Evolutionary conservation across 1,140 invertebrate species (phyloP), one percentile per base, ranked within the genome.

Genomic region (Berghia stephanieae): DNA sequence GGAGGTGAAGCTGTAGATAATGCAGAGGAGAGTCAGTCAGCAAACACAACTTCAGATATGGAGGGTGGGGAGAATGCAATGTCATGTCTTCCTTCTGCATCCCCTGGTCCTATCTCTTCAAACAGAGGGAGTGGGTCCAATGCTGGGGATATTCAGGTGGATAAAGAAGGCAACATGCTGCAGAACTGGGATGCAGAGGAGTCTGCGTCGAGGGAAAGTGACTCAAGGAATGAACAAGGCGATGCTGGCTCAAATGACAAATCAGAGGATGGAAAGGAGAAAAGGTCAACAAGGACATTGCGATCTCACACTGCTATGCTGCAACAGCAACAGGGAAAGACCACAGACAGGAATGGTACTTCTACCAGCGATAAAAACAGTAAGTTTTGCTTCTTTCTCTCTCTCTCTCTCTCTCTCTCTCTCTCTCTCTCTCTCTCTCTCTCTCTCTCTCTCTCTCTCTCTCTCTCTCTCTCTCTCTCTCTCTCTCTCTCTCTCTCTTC

Each of bases 221-320:
- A 79, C 74, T 4, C 91, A 57, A 74, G 67, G 38, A 78, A 76
- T 16, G 80, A 79, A 63, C 42, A 79, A 18, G 76, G 46, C 8
- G 76, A 72, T 63, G n/a, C n/a, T n/a, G 78, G 66, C 27, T 34
- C 68, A 60, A 79, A 79, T 31, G 92, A 93, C 73, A 90, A 91
- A 24, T 79, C 80, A 21, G 82, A 82, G n/a, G 80, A 84, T 38
- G 75, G 78, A 16, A 80, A 85, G 76, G 77, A 78, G 36, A 80
- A 80, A 57, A 77, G 84, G 77, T 80, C 83, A 24, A 84, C 83
- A 16, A 74, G 87, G 40, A 83, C 84, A 4, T 79, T 88, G 57
- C 66, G 87, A 49, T 88, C 87, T 68, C 87, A 88, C 66, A 86
- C 86, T 10, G 80, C 82, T 46, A 79, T 81, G 63, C 36, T 83